Percentiles rank a stretch among this genome's conserved stretches.
These are phyloP conservation scores for Baccha elongata DNA, from an alignment of 2,888 invertebrate genomes.

Conservation along the genomic window DNA sequence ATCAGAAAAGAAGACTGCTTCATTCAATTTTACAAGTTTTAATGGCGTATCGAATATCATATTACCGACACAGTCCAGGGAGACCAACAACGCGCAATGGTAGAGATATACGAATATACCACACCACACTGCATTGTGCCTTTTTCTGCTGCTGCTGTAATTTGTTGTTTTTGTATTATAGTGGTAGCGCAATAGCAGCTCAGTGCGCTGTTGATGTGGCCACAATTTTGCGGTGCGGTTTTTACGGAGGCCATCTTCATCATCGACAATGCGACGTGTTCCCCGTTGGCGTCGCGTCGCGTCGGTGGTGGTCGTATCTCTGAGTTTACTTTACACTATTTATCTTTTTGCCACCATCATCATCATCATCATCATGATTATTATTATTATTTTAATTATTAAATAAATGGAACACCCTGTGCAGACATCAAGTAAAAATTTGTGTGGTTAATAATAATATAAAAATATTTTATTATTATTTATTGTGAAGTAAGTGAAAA, in stretches of 20 bases:
- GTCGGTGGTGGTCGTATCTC: constrained; percentile 65
- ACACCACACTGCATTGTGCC: constrained; percentile 42
- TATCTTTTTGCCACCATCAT: constrained; percentile 61
- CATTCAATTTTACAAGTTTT: constrained; percentile 76
- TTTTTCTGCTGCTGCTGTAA: constrained; percentile 9
- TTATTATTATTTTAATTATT: constrained; percentile 16
- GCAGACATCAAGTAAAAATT: constrained; percentile 1
- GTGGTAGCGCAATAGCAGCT: constrained; percentile 40
- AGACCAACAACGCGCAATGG: constrained; percentile 70
- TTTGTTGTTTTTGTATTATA: constrained; percentile 36
- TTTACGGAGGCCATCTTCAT: constrained; percentile 74
- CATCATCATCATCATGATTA: constrained; percentile 40
- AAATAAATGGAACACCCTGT: constrained; percentile 33
- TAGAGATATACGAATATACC: no score
- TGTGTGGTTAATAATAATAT: constrained; percentile 11
- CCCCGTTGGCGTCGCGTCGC: constrained; percentile 62
- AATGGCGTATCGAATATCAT: constrained; percentile 77
- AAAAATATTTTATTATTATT: constrained; percentile 11
- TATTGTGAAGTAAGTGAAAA: constrained; percentile 2
- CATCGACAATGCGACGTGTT: constrained; percentile 46
- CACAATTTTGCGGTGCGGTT: constrained; percentile 72
- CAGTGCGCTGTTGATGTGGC: constrained; percentile 59
- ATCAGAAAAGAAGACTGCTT: constrained; percentile 70
- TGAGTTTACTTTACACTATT: constrained; percentile 38
- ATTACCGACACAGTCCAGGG: constrained; percentile 75